phyloP scores from a whole-genome alignment of 2,797 vertebrate genomes.

The Ambastaia sidthimunki region DNA sequence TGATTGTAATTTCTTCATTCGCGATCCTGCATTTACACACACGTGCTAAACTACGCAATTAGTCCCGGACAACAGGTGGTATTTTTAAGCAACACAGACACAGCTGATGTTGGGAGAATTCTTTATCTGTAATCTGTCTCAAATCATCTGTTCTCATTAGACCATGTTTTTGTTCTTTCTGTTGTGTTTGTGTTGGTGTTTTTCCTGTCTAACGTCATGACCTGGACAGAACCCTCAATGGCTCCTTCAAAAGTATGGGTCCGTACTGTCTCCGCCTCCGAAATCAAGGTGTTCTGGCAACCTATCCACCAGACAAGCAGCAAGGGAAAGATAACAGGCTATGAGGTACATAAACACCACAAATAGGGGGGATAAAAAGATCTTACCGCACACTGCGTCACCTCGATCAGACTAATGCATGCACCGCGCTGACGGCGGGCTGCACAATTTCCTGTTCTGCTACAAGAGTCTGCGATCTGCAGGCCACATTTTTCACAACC shows the following conservation, averaged over 20 bases:
- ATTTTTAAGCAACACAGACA: conserved; percentile 7
- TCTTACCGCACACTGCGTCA: conserved; percentile 32
- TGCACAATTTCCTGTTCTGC: conserved; percentile 61
- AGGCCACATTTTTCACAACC: conserved; percentile 59
- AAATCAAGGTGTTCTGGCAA: conserved; percentile 86
- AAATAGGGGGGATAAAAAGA: conserved; percentile 37
- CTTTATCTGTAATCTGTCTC: neutral
- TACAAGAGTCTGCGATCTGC: conserved; percentile 50
- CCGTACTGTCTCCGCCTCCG: conserved; percentile 78
- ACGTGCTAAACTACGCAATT: conserved; percentile 1
- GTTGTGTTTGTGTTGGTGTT: neutral
- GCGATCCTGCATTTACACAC: conserved; percentile 4
- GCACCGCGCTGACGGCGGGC: conserved; percentile 52
- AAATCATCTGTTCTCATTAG: neutral
- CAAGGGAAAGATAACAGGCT: conserved; percentile 83
- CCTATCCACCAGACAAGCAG: conserved; percentile 74
- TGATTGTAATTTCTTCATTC: conserved; percentile 40
- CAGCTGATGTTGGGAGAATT: neutral
- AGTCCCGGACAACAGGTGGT: conserved; percentile 37
- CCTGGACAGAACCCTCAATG: conserved; percentile 73
- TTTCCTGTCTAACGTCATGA: neutral
- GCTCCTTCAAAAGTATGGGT: conserved; percentile 77
- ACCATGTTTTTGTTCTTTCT: conserved; percentile 1
- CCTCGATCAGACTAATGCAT: conserved; percentile 44
- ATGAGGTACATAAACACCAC: conserved; percentile 76